Evolutionary conservation across 2,888 invertebrate genomes (phyloP), one percentile per base, ranked within the genome.

Genomic region (Amiota communis): DNA sequence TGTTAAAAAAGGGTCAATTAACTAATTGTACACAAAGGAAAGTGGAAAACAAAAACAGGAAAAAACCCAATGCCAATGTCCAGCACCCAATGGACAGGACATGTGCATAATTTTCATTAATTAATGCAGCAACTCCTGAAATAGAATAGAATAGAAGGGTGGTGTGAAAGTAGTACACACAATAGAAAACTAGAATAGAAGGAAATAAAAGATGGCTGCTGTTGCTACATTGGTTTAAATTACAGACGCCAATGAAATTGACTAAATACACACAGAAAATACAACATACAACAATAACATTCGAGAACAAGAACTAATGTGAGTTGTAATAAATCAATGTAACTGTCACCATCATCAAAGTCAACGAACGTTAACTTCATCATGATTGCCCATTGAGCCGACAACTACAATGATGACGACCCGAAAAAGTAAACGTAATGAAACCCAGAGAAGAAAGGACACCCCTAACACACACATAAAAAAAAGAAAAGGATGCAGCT

Each of bases 261-360:
- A 65, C 23, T 17, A n/a, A 17, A 48, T 15, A 49, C 20, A 49
- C 20, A 65, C 11, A 15, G 59, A 48, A 12, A 71, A 70, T 57
- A 65, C 36, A 23, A 48, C 23, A 23, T n/a, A 23, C 3, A 23
- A 74, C 47, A 74, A 76, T 61, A 73, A 77, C 47, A 76, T 74
- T 56, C 64, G 75, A 61, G 71, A 64, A 47, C 65, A 47, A 65
- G 46, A 53, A 65, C 65, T 65, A 68, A 15, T 64, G 71, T 73
- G 74, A 74, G 79, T 80, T 59, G 57, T 68, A 57, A 81, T 84
- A 84, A 84, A 85, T 84, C 83, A 84, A 84, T 79, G 86, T 81
- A 84, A 84, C 80, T 84, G 86, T 84, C 86, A 81, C 77, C 86
- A 84, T 84, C 86, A 84, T 79, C 82, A 78, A 81, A 82, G 79